A percentile compares a stretch with the other conserved stretches of the same genome.
These are phyloP conservation scores for Knipowitschia caucasica DNA, from an alignment of 2,797 vertebrate species.

Conservation along the genomic window DNA sequence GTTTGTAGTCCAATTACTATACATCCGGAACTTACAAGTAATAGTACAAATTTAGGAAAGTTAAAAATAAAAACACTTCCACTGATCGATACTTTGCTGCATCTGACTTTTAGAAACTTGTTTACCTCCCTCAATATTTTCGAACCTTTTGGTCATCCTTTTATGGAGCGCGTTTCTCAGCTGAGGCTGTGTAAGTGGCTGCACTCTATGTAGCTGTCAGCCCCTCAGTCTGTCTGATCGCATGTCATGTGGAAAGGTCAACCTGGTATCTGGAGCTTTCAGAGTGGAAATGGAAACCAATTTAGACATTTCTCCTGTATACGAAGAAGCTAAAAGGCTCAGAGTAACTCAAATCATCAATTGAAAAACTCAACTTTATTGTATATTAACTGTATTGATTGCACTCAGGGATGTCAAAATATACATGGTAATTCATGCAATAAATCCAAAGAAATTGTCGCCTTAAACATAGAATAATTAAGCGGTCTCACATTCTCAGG, in stretches of 20 bases:
- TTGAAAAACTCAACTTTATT: too few species aligned
- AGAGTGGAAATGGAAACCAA: constrained; percentile 33
- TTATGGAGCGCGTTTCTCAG: constrained; percentile 34
- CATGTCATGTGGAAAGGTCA: constrained; percentile 70
- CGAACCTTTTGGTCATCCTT: constrained; percentile 25
- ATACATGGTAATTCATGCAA: too few species aligned
- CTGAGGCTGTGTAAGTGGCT: constrained; percentile 38
- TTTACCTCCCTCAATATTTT: constrained; percentile 33
- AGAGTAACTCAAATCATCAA: too few species aligned
- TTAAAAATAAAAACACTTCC: background rate
- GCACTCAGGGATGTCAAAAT: too few species aligned
- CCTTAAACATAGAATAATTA: too few species aligned
- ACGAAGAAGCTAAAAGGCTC: constrained; percentile 40
- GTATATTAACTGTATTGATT: too few species aligned
- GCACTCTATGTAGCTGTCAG: constrained; percentile 52
- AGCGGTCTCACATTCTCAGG: too few species aligned
- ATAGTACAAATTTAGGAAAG: background rate
- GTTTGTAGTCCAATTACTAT: too few species aligned
- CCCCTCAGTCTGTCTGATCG: constrained; percentile 51
- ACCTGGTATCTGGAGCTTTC: constrained; percentile 47
- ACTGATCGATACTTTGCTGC: constrained; percentile 51
- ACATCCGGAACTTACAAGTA: too few species aligned
- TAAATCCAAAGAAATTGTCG: too few species aligned
- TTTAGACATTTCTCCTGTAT: constrained; percentile 38
- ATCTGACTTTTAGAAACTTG: constrained; percentile 52